Evolutionary conservation across 2,797 vertebrate genomes (phyloP), one percentile per base, ranked within the genome.

Genomic region (Thalassophryne amazonica): DNA sequence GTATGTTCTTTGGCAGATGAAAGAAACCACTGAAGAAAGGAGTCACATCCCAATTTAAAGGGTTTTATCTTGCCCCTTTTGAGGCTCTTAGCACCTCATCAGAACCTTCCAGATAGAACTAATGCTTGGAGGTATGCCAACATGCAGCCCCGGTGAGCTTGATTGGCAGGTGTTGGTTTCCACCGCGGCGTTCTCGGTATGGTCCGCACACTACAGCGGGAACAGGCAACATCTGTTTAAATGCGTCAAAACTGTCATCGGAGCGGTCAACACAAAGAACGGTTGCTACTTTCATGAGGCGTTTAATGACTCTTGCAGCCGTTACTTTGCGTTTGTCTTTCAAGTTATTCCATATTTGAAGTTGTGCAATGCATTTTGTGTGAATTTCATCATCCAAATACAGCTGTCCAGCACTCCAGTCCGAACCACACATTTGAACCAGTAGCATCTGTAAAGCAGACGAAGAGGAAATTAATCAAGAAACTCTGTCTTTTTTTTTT

Each of bases 51-150:
- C 81, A 72, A 84, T 77, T 83, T 76, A 78, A 78, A 55, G 56
- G 64, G 65, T 60, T 89, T 81, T 71, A 80, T 86, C 75, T 84
- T 76, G 69, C 51, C 56, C 69, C 89, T 91, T 91, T 88, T 83
- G 66, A 80, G 54, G 78, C 68, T 80, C 79, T 90, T 91, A 88
- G 72, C 89, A 92, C 89, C 81, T 91, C 84, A 91, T 91, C 85
- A 89, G 55, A 67, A 73, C 46, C 77, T 82, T 79, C 83, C 89
- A 90, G 78, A 86, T 80, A 78, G 73, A 62, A 42, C 59, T 50
- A 51, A 49, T 21, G 47, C 51, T 33, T 86, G 85, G 81, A 83
- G 36, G 37, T 45, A 51, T 60, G 80, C 86, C 76, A 80, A 71
- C 46, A 71, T 55, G 55, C 69, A 85, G 81, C 78, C 60, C 69